These are phyloP conservation scores for Selene dorsalis DNA, from an alignment of 2,797 vertebrate genomes.

Conservation along the genomic window DNA sequence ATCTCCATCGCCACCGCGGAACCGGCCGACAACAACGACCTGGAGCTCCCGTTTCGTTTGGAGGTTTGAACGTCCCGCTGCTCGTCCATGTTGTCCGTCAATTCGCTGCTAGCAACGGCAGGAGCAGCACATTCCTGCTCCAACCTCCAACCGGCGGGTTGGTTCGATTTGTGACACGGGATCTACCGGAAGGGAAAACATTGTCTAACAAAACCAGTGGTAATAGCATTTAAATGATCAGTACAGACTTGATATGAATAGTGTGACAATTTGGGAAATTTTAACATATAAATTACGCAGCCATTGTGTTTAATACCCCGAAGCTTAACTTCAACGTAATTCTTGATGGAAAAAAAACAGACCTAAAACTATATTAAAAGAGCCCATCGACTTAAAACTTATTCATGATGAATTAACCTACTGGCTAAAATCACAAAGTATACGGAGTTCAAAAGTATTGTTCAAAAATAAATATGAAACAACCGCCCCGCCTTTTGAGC, in stretches of 20 bases:
- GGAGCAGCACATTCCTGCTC: slow-evolving; percentile 20
- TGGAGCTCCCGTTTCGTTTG: slow-evolving; percentile 59
- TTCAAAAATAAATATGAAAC: slow-evolving; percentile 10
- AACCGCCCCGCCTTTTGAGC: neutral
- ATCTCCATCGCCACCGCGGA: slow-evolving; percentile 86
- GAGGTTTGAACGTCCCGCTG: slow-evolving; percentile 85
- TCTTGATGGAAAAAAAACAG: too few relatives aligned
- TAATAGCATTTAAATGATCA: neutral
- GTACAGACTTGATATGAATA: neutral
- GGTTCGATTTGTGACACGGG: neutral
- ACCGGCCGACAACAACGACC: slow-evolving; percentile 69
- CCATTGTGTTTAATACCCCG: neutral
- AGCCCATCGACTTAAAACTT: fast-evolving
- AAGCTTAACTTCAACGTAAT: neutral
- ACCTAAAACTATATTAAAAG: neutral
- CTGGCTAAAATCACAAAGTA: neutral
- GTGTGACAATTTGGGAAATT: neutral
- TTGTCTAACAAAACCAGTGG: neutral
- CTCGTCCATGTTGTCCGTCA: slow-evolving; percentile 69
- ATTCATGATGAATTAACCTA: fast-evolving
- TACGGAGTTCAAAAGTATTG: fast-evolving
- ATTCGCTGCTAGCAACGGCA: slow-evolving; percentile 43
- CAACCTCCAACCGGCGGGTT: slow-evolving; percentile 33
- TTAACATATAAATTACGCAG: neutral
- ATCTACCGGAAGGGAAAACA: neutral